Conservation (phyloP, 2,888 invertebrate species). For the Pollenia labialis region DNA sequence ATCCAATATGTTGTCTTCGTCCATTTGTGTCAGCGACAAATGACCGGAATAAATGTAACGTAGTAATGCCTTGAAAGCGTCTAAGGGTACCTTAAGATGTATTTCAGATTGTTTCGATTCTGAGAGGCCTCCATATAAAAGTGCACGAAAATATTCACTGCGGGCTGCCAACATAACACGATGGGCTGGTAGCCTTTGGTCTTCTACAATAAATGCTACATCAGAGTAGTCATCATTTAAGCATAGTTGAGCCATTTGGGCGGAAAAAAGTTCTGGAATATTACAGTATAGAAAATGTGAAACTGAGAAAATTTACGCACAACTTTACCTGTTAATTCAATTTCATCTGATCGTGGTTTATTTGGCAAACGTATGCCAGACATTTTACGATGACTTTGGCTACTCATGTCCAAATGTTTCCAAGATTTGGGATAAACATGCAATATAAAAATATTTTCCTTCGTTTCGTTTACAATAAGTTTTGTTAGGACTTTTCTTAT, state of each 20-base stretch:
- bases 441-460: slow-evolving; percentile 36
- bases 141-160: slow-evolving; percentile 97
- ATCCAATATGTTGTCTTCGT: slow-evolving; percentile 89
- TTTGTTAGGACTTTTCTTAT: background rate
- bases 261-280: slow-evolving; percentile 88
- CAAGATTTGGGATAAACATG: slow-evolving; percentile 27
- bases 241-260: slow-evolving; percentile 93
- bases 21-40: slow-evolving; percentile 88
- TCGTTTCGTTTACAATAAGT: background rate
- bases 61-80: slow-evolving; percentile 94
- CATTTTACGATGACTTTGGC: slow-evolving; percentile 84
- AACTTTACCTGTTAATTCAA: slow-evolving; percentile 86
- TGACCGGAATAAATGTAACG: slow-evolving; percentile 97
- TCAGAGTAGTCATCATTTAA: slow-evolving; percentile 96
- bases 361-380: slow-evolving; percentile 83
- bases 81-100: slow-evolving; percentile 91
- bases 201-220: slow-evolving; percentile 94
- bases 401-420: slow-evolving; percentile 80
- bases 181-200: slow-evolving; percentile 84
- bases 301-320: background rate
- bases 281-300: background rate
- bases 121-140: slow-evolving; percentile 91
- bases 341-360: slow-evolving; percentile 86
- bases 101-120: slow-evolving; percentile 92
- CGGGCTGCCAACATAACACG: slow-evolving; percentile 95